These are phyloP conservation scores for Toxostoma redivivum DNA, from an alignment of 2,113 vertebrate genomes.

Conservation along the genomic window DNA sequence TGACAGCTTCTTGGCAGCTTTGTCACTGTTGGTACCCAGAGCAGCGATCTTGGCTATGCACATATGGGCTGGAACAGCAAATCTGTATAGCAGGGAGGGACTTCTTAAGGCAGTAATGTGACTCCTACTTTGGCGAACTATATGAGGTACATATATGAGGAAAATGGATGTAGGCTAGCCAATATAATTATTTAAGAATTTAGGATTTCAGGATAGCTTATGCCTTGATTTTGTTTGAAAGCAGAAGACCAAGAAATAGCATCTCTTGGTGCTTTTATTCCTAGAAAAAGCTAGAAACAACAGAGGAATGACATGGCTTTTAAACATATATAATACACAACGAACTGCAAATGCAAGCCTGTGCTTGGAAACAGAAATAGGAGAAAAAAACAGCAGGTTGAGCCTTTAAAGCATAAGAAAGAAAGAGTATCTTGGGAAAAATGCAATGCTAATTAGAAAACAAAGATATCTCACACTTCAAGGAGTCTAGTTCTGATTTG, in stretches of 20 bases:
- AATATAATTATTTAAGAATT: not conserved
- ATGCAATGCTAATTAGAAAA: not conserved
- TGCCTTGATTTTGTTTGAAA: not conserved
- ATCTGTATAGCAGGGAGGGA: not conserved
- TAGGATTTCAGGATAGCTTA: not conserved
- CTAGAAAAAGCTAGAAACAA: not conserved
- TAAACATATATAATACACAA: not conserved
- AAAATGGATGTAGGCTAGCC: not conserved
- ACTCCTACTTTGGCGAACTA: not conserved
- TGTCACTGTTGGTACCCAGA: not conserved
- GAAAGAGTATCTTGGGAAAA: not conserved
- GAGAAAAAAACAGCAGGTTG: not conserved
- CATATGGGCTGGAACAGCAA: not conserved
- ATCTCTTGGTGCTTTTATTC: not conserved
- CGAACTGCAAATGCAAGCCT: not conserved
- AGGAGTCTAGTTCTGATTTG: not conserved
- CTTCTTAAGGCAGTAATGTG: not conserved
- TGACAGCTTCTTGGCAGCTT: not conserved
- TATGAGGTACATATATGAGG: not conserved
- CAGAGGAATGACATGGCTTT: not conserved
- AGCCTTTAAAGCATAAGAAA: not conserved
- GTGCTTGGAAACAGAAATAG: not conserved
- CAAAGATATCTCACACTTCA: not conserved
- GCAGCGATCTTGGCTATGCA: not conserved
- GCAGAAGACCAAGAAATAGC: not conserved